Evolutionary conservation across 2,888 invertebrate genomes (phyloP).

Genomic region (Alloplasta piceator): DNA sequence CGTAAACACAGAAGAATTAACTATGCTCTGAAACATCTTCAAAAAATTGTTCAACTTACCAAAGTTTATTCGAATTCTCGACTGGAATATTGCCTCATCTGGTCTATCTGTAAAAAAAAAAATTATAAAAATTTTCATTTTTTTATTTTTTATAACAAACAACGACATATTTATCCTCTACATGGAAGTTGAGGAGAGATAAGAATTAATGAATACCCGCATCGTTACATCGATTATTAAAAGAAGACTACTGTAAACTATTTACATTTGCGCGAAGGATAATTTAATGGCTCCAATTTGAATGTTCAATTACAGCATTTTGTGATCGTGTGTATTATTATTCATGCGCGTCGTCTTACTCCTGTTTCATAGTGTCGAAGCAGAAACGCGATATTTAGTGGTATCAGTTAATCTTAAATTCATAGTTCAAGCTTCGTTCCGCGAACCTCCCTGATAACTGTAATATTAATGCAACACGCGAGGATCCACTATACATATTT

Average conservation of each 20-base stretch:
- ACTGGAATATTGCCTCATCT: too few species aligned
- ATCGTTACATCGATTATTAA: conserved; percentile 50
- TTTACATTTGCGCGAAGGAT: conserved; percentile 49
- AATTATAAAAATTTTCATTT: too few species aligned
- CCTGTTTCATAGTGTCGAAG: conserved; percentile 31
- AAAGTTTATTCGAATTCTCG: too few species aligned
- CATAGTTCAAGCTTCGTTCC: conserved; percentile 43
- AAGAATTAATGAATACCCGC: conserved; percentile 46
- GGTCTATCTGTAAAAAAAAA: too few species aligned
- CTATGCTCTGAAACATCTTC: too few species aligned
- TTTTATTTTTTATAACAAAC: conserved; percentile 51
- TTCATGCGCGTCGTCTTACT: conserved; percentile 32
- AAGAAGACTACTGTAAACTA: conserved; percentile 19
- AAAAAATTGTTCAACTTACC: too few species aligned
- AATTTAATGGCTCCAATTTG: conserved; percentile 54
- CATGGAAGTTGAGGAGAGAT: conserved; percentile 6
- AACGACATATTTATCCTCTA: conserved; percentile 41
- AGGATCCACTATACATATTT: conserved; percentile 1
- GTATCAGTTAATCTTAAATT: conserved; percentile 60
- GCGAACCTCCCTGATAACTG: conserved; percentile 21
- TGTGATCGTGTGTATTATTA: conserved; percentile 21
- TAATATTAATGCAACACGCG: conserved; percentile 62
- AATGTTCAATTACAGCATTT: conserved; percentile 50
- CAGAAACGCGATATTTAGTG: conserved; percentile 47
- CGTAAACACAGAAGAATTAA: too few species aligned